These are phyloP conservation scores for Sebastes kiyomatsui DNA, from an alignment of 2,797 vertebrate species.

Conservation along the genomic window DNA sequence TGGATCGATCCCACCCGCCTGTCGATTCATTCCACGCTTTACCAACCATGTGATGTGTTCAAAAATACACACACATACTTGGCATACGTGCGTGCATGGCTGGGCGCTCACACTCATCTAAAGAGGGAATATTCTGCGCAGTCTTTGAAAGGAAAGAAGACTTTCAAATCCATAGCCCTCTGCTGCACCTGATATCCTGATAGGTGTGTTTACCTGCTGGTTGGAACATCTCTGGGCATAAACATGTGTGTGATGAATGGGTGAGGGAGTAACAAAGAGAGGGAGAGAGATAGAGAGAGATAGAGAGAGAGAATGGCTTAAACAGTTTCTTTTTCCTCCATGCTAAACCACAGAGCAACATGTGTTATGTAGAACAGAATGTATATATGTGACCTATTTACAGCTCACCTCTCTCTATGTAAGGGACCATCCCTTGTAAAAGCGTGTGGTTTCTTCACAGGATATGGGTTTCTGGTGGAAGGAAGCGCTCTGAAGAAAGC, in stretches of 20 bases:
- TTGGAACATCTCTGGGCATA: constrained; percentile 23
- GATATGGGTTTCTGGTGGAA: constrained; percentile 80
- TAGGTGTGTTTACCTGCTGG: constrained; percentile 21
- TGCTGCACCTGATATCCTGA: constrained; percentile 28
- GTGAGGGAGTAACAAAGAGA: neutral
- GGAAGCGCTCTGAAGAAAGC: constrained; percentile 54
- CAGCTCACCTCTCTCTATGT: constrained; percentile 35
- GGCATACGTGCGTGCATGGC: constrained; percentile 33
- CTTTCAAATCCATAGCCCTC: constrained; percentile 13
- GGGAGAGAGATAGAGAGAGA: neutral
- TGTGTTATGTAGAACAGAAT: constrained; percentile 50
- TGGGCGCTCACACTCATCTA: constrained; percentile 13
- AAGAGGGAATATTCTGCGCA: constrained; percentile 4
- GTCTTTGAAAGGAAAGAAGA: constrained; percentile 9
- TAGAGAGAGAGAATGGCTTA: neutral
- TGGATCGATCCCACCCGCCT: constrained; percentile 71
- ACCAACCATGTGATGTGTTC: constrained; percentile 81
- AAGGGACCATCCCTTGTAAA: constrained; percentile 79
- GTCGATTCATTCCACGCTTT: constrained; percentile 78
- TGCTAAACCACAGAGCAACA: constrained; percentile 39
- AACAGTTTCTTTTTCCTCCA: constrained; percentile 17
- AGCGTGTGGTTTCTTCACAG: constrained; percentile 79
- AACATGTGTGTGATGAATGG: constrained; percentile 17
- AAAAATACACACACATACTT: constrained; percentile 46
- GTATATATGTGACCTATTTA: constrained; percentile 69